Evolutionary conservation across 2,888 invertebrate species (phyloP).

Genomic region (Nephrotoma appendiculata): DNA sequence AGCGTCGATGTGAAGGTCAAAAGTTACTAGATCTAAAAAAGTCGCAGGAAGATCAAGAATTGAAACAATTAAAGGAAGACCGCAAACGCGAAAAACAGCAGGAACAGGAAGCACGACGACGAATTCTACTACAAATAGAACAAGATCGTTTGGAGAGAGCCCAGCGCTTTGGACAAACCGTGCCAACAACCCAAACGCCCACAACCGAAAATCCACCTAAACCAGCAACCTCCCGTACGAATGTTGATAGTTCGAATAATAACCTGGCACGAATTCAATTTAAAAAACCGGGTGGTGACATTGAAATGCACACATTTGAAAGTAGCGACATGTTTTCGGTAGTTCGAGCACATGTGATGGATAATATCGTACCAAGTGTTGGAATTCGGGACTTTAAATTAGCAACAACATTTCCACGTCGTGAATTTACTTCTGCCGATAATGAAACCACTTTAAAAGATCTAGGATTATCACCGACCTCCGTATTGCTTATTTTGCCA

Average conservation of each 20-base stretch:
- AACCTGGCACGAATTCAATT: conserved; percentile 66
- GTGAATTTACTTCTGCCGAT: conserved; percentile 72
- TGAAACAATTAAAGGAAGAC: conserved; percentile 54
- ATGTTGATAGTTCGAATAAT: conserved; percentile 18
- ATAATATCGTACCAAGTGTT: conserved; percentile 21
- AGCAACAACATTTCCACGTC: conserved; percentile 79
- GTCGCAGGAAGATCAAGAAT: conserved; percentile 51
- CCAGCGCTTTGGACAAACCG: conserved; percentile 25
- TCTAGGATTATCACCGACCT: conserved; percentile 74
- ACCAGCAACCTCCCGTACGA: conserved; percentile 24
- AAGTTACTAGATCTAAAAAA: conserved; percentile 44
- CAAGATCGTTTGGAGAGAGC: conserved; percentile 64
- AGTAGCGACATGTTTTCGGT: conserved; percentile 46
- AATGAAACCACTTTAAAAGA: conserved; percentile 74
- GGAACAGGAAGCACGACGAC: conserved; percentile 57
- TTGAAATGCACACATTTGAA: conserved; percentile 57
- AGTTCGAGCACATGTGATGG: conserved; percentile 31
- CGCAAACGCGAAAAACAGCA: conserved; percentile 61
- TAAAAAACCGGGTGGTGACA: conserved; percentile 66
- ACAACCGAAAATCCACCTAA: conserved; percentile 16
- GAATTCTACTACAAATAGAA: conserved; percentile 69
- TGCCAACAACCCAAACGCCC: conserved; percentile 10
- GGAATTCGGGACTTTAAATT: conserved; percentile 47
- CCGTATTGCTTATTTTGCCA: conserved; percentile 38
- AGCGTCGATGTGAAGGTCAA: conserved; percentile 43